Base-by-base conservation (phyloP, 2,797 vertebrate species). In the Thaleichthys pacificus region DNA sequence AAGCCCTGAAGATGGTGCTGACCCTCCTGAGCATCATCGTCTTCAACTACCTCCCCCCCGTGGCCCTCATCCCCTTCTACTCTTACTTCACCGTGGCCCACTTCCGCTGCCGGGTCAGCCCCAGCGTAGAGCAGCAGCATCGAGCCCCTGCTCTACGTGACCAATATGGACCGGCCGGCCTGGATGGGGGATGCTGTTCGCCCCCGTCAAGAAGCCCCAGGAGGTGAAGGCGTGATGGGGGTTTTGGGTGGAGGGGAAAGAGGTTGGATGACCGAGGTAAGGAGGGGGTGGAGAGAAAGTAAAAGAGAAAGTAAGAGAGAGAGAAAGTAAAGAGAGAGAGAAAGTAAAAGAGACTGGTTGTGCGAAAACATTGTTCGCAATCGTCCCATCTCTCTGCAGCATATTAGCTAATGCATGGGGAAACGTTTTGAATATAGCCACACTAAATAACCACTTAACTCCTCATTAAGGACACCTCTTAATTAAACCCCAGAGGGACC, bases 111-210 rank as follows among this genome's bases (percentile, higher is more conserved):
- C 84, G 89, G 84, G 88, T 94, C 75, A 82, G 80, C 51, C 14
- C 88, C 58, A 82, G 77, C 0, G 89, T 92, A 54, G 77, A 94
- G 92, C 89, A 87, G 90, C 84, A 93, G 89, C 85, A 74, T 94
- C 0, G 91, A 94, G 83, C 92, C 92, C 0, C 83, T 93, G 8
- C 84, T 93, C 66, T 91, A 92, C 88, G 76, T 93, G 77, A 87
- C 79, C 7, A 93, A 92, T 86, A 89, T 86, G 87, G 89, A 92
- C 8, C 67, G 49, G 21, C 49, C 65, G 6, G 11, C 19, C 0
- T 51, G 65, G 38, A 3, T 61, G 11, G 58, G 67, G 0, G 2
- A 66, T 19, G 21, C 22, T 61, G 3, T 17, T 14, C 56, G 68
- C 67, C 0, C 17, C 47, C 4, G 65, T 69, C 2, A 78, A 84